Evolutionary conservation across 2,888 invertebrate species (phyloP).

Genomic region (Parapristionchus giblindavisi): DNA sequence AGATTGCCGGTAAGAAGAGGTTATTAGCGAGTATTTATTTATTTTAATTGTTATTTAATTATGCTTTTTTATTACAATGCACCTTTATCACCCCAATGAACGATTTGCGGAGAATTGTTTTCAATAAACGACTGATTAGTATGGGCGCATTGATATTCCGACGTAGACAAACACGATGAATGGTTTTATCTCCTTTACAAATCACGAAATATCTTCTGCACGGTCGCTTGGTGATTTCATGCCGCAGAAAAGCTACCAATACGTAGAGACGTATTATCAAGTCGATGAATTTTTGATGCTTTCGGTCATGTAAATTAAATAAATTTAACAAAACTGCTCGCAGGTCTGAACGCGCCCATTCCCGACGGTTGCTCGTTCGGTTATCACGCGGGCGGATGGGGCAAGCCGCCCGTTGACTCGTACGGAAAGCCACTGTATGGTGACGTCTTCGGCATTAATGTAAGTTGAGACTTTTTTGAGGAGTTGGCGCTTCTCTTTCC

Average conservation of each 20-base stretch:
- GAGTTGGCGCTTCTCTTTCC: not conserved
- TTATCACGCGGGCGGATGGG: conserved; percentile 99
- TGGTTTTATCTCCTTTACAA: too few relatives aligned
- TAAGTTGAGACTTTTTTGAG: conserved; percentile 43
- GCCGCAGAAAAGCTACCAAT: too few relatives aligned
- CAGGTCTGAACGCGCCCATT: conserved; percentile 96
- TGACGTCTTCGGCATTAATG: conserved; percentile 89
- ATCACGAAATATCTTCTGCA: too few relatives aligned
- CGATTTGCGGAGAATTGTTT: too few relatives aligned
- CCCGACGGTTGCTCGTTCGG: conserved; percentile 94
- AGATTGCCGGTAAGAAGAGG: conserved; percentile 78
- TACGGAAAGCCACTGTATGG: conserved; percentile 96
- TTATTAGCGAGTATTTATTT: too few relatives aligned
- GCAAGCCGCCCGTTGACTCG: conserved; percentile 98
- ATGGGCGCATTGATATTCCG: conserved; percentile 77
- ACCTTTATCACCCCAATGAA: conserved; percentile 69
- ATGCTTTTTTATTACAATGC: not conserved
- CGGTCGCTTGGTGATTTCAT: too few relatives aligned
- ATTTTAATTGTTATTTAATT: too few relatives aligned
- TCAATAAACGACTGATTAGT: too few relatives aligned
- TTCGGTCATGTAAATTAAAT: too few relatives aligned
- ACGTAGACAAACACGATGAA: conserved; percentile 72
- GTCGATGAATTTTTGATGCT: too few relatives aligned
- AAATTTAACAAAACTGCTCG: too few relatives aligned
- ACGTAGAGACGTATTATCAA: too few relatives aligned